phyloP scores from a whole-genome alignment of 2,113 vertebrate genomes.

The Marmota monax region DNA sequence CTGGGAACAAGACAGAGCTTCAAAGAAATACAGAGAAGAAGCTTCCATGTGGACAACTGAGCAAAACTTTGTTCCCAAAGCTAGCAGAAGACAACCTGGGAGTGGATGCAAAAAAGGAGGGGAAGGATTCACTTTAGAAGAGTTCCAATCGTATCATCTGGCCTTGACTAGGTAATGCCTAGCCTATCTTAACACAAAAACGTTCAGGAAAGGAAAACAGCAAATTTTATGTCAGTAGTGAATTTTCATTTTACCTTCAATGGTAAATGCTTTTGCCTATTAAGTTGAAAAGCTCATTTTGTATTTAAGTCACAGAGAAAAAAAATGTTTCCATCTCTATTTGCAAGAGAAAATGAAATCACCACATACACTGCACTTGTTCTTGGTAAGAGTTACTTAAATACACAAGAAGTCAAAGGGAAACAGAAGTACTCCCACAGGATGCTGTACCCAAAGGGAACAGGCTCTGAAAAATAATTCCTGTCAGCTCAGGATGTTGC shows the following conservation, averaged over 20 bases:
- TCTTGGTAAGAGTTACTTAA: constrained; percentile 41
- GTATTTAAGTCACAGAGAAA: background rate
- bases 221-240: background rate
- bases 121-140: background rate
- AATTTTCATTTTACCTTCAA: constrained; percentile 38
- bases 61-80: background rate
- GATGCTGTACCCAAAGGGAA: constrained; percentile 62
- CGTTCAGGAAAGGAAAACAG: background rate
- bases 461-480: constrained; percentile 43
- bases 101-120: background rate
- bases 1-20: background rate
- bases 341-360: background rate
- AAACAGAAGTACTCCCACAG: constrained; percentile 53
- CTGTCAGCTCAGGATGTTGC: constrained; percentile 55
- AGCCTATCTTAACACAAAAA: background rate
- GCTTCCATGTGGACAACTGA: background rate
- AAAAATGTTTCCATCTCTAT: constrained; percentile 31
- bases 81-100: background rate
- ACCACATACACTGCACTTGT: background rate
- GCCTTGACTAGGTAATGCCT: background rate
- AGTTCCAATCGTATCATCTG: background rate
- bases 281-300: background rate
- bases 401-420: constrained; percentile 65
- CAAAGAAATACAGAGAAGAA: background rate
- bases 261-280: background rate